A percentile compares a stretch with the other conserved stretches of the same genome.
Evolutionary conservation across 2,888 invertebrate genomes (phyloP).

Genomic region (Clivina fossor): DNA sequence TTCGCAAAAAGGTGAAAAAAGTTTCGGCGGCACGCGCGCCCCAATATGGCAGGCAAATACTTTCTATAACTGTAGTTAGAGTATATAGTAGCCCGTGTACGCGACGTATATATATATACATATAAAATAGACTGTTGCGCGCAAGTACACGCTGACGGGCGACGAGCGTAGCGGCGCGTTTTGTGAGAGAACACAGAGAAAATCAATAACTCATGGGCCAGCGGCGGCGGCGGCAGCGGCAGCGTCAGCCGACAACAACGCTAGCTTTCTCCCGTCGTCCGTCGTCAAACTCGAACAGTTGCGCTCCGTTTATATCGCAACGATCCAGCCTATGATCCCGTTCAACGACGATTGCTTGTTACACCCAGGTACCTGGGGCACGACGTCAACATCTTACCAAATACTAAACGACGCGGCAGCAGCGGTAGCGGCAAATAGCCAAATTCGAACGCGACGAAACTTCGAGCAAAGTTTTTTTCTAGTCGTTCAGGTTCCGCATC

Average conservation of each 20-base stretch:
- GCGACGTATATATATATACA: no score
- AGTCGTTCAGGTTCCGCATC: constrained; percentile 30
- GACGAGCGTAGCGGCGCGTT: constrained; percentile 20
- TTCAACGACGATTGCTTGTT: no score
- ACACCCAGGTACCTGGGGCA: no score
- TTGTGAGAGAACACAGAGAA: constrained; percentile 31
- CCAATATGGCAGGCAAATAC: constrained; percentile 26
- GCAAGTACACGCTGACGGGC: constrained; percentile 26
- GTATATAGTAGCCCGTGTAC: no score
- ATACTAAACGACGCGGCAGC: no score
- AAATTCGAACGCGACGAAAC: constrained; percentile 4
- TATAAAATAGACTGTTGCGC: constrained; percentile 32
- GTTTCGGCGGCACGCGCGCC: constrained; percentile 8
- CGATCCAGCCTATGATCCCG: no score
- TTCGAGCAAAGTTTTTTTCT: constrained; percentile 25
- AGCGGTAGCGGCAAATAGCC: background rate
- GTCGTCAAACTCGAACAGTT: background rate
- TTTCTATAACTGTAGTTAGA: constrained; percentile 29
- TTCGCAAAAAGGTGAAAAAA: constrained; percentile 7
- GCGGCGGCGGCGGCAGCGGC: background rate
- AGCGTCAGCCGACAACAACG: background rate
- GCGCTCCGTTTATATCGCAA: background rate
- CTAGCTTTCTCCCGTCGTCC: background rate
- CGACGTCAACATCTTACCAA: no score
- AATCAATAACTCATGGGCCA: constrained; percentile 28